These are phyloP conservation scores for Leptatherina wallacei DNA, from an alignment of 2,797 vertebrate species.

Conservation along the genomic window DNA sequence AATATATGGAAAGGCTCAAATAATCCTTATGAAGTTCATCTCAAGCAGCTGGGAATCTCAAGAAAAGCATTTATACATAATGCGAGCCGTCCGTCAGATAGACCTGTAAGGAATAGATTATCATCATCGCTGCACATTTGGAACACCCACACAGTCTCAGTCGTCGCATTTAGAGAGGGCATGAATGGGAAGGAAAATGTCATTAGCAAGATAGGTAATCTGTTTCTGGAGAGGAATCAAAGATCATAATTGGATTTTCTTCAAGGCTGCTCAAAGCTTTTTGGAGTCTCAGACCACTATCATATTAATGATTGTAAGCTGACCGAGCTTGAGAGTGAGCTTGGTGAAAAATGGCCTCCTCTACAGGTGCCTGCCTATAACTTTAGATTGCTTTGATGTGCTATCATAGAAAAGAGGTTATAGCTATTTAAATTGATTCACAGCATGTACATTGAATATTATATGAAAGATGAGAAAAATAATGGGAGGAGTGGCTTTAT, in stretches of 20 bases:
- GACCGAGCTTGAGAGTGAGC: conserved; percentile 56
- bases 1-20: conserved; percentile 54
- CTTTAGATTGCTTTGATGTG: conserved; percentile 35
- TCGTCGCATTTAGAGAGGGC: conserved; percentile 70
- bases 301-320: conserved; percentile 70
- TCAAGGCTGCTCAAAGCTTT: conserved; percentile 75
- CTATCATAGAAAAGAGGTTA: conserved; percentile 20
- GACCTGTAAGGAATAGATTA: conserved; percentile 75
- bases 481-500: conserved; percentile 8
- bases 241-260: conserved; percentile 83
- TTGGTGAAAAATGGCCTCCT: conserved; percentile 49
- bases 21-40: conserved; percentile 68
- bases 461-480: conserved; percentile 29
- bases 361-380: conserved; percentile 49
- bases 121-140: conserved; percentile 63
- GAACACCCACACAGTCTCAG: conserved; percentile 70
- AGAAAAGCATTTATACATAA: conserved; percentile 68
- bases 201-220: conserved; percentile 80
- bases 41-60: conserved; percentile 57
- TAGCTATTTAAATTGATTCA: conserved; percentile 37
- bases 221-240: conserved; percentile 79
- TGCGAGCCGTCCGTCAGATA: conserved; percentile 72
- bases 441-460: conserved; percentile 5
- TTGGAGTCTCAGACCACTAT: conserved; percentile 62
- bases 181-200: conserved; percentile 79